A percentile compares a stretch with the other conserved stretches of the same genome.
These are phyloP conservation scores for Menura novaehollandiae DNA, from an alignment of 2,113 vertebrate species.

Conservation along the genomic window DNA sequence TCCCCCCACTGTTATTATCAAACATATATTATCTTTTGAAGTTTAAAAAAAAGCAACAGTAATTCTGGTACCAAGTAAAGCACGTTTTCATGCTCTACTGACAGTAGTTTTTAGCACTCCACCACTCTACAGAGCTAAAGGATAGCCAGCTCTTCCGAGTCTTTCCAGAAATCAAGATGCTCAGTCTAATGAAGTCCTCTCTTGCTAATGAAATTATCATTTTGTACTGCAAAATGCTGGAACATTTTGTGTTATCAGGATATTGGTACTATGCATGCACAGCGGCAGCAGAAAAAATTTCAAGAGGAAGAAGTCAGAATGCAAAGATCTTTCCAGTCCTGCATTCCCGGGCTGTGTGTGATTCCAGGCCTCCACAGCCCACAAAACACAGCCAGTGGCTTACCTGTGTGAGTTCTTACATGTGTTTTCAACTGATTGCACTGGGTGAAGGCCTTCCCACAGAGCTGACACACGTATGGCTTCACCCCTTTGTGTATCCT, in stretches of 20 bases:
- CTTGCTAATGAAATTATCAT: background rate
- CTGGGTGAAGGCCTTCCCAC: slow-evolving; percentile 93
- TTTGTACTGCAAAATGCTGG: background rate
- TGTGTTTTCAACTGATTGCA: slow-evolving; percentile 97
- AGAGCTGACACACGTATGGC: slow-evolving; percentile 92
- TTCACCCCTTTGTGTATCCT: slow-evolving; percentile 97
- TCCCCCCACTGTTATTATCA: background rate
- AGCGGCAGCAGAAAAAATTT: background rate
- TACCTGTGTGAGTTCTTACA: slow-evolving; percentile 96
- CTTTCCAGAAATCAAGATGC: background rate
- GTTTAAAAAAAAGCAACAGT: background rate
- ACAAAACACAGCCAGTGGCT: background rate
- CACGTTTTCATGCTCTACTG: background rate
- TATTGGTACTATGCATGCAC: accelerated
- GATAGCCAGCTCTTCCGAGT: background rate
- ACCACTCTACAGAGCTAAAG: background rate
- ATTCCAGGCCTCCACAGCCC: background rate
- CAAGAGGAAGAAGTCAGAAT: background rate
- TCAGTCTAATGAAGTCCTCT: background rate
- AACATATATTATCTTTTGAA: background rate
- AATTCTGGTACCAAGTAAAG: background rate
- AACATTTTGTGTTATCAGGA: background rate
- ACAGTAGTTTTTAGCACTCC: background rate
- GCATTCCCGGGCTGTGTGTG: background rate
- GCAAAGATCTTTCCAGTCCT: background rate